phyloP scores from a whole-genome alignment of 1,140 invertebrate genomes.

The Portunus trituberculatus region DNA sequence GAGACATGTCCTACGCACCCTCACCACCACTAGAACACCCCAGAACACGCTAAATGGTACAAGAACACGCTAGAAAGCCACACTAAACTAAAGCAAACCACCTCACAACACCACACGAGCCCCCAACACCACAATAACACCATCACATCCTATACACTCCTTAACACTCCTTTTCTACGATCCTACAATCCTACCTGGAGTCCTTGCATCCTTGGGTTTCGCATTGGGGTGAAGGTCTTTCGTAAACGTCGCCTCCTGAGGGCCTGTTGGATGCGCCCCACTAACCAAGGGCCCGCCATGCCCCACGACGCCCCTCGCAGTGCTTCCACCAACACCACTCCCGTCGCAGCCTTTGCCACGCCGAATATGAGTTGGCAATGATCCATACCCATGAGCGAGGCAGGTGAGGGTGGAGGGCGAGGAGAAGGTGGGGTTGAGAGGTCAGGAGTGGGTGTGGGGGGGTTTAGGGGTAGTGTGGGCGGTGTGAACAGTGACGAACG shows the following conservation, averaged over 20 bases:
- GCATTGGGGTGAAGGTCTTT: conserved; percentile 34
- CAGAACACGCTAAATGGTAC: too few species aligned
- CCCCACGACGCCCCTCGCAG: not conserved
- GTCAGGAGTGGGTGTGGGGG: not conserved
- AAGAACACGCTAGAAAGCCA: too few species aligned
- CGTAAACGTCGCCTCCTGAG: conserved; percentile 23
- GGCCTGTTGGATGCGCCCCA: conserved; percentile 30
- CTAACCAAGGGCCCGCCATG: conserved; percentile 16
- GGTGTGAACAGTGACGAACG: not conserved
- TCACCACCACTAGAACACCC: too few species aligned
- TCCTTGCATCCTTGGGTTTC: not conserved
- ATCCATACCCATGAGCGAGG: not conserved
- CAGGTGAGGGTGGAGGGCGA: not conserved
- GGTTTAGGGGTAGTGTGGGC: not conserved
- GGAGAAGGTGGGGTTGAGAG: not conserved
- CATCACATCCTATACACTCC: not conserved
- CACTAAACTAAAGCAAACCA: not conserved
- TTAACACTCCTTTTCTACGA: too few species aligned
- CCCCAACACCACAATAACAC: not conserved
- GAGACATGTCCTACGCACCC: too few species aligned
- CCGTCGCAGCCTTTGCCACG: not conserved
- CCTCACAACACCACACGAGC: not conserved
- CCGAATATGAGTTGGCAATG: not conserved
- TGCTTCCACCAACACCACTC: not conserved
- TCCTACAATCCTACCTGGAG: not conserved